Evolutionary conservation across 2,888 invertebrate species (phyloP), one percentile per base, ranked within the genome.

Genomic region (Allygus modestus): DNA sequence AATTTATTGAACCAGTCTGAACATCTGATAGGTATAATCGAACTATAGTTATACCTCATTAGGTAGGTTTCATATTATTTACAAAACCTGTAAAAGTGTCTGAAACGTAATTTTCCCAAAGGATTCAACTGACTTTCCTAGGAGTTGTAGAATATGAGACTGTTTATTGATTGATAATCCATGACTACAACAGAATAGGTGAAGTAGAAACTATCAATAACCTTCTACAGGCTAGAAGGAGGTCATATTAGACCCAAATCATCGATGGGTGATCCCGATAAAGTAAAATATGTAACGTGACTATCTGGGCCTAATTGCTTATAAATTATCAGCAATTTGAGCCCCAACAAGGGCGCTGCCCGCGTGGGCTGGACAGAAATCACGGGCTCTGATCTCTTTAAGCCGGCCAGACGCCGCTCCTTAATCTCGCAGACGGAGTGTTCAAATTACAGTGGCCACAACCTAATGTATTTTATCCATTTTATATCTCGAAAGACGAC

Each of bases 301-400:
- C 65, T 65, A 65, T 65, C 65, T 26, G 28, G 31, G 26, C 31
- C 65, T 65, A 65, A 65, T 65, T 65, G 65, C 65, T 28, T 65
- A 65, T 65, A 65, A 65, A 65, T 65, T 65, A 65, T 65, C 15
- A 65, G 65, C 65, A 65, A 65, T 65, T 65, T 65, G 65, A 65
- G 65, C 65, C 65, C 65, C 65, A 65, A 65, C 65, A 65, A 65
- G 65, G 65, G 65, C 17, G 28, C 31, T 2, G 65, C 31, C 65
- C 28, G 65, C 65, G 65, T 65, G 65, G 65, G 65, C 31, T 15
- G 65, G 58, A 0, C 28, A 28, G 65, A 28, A 65, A 65, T 65
- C 65, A 65, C 65, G 20, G n/a, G 31, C 28, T 65, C 17, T 9
- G 65, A 65, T 65, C 65, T 65, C 65, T 65, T 28, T 65, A 58